A percentile compares a stretch with the other conserved stretches of the same genome.
These are phyloP conservation scores for Eciton burchellii DNA, from an alignment of 1,140 invertebrate species.

Conservation along the genomic window DNA sequence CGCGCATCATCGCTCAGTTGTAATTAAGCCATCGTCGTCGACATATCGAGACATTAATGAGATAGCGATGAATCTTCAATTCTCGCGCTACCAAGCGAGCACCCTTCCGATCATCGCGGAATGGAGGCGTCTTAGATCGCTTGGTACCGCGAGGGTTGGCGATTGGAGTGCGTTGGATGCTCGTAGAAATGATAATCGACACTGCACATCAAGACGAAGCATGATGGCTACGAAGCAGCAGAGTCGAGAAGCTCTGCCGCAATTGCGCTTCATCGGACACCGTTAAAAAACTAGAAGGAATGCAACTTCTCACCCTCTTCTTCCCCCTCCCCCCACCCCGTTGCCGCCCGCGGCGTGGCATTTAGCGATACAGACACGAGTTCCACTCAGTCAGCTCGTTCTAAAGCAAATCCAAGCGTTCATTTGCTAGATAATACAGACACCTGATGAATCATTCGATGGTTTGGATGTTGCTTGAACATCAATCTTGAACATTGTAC, in stretches of 20 bases:
- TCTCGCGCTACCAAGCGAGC: no score
- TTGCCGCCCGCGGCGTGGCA: constrained; percentile 10
- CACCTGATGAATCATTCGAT: background rate
- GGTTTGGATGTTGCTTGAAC: background rate
- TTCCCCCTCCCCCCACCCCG: background rate
- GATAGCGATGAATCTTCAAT: background rate
- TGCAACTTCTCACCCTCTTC: background rate
- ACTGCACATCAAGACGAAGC: background rate
- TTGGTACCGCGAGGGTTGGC: no score
- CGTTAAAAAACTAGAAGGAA: no score
- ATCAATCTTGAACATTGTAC: background rate
- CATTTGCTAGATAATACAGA: background rate
- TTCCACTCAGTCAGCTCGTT: background rate
- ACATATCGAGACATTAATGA: background rate
- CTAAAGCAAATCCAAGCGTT: background rate
- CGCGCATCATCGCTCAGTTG: constrained; percentile 8
- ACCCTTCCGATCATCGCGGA: no score
- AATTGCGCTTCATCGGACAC: background rate
- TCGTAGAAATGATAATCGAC: constrained; percentile 12
- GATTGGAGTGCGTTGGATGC: background rate
- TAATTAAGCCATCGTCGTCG: background rate
- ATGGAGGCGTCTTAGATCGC: no score
- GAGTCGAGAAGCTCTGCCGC: background rate
- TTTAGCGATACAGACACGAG: constrained; percentile 2
- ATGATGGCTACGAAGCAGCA: background rate